phyloP scores from a whole-genome alignment of 2,113 vertebrate genomes.

The Labeo catla region DNA sequence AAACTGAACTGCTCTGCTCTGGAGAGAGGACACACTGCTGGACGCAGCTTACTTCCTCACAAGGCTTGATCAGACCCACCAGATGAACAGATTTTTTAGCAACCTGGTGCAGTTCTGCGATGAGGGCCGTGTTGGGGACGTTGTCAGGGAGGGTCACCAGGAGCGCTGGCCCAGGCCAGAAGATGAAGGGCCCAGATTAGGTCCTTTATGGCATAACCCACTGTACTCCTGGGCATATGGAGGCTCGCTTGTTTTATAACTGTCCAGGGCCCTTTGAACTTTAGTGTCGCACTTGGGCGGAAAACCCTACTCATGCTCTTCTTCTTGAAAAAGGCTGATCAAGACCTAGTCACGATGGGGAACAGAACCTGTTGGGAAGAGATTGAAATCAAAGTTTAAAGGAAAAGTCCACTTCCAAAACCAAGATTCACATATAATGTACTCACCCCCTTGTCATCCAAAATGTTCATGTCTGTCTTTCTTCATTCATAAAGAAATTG shows the following conservation, averaged over 20 bases:
- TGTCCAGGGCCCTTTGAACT: not conserved
- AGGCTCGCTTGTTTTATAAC: not conserved
- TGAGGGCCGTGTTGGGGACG: constrained; percentile 64
- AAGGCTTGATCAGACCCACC: constrained; percentile 70
- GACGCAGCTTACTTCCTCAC: constrained; percentile 72
- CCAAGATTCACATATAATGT: too few relatives aligned
- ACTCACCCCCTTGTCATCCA: too few relatives aligned
- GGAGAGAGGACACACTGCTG: constrained; percentile 67
- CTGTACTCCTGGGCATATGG: not conserved
- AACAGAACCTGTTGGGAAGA: not conserved
- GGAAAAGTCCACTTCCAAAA: too few relatives aligned
- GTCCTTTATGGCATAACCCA: not conserved
- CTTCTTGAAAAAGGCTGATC: constrained; percentile 73
- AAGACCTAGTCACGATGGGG: constrained; percentile 64
- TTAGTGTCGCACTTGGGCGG: constrained; percentile 36
- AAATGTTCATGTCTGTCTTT: too few relatives aligned
- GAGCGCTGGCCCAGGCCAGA: not conserved
- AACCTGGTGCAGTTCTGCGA: constrained; percentile 73
- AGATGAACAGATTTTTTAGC: constrained; percentile 68
- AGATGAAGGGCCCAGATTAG: not conserved
- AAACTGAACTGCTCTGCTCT: constrained; percentile 64
- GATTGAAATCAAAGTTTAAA: not conserved
- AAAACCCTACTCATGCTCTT: constrained; percentile 76
- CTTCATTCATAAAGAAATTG: too few relatives aligned
- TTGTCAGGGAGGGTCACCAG: not conserved